These are phyloP conservation scores for Desmophyllum pertusum DNA, from an alignment of 92 coral and sea anemone species.

Conservation along the genomic window DNA sequence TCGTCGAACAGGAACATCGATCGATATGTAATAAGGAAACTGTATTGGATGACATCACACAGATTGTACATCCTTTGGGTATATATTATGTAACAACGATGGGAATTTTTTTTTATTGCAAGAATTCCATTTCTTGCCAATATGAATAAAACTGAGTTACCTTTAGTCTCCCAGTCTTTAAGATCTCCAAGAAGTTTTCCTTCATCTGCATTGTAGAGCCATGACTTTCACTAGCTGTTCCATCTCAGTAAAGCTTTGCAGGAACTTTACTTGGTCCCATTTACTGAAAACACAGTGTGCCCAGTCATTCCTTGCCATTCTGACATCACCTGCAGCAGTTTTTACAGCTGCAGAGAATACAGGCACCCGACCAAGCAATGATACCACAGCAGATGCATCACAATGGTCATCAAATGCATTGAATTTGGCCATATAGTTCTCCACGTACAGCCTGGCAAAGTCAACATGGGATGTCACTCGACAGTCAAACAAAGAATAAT, in stretches of 20 bases:
- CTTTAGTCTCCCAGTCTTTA: slow-evolving; percentile 44
- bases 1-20: not conserved
- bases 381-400: slow-evolving; percentile 59
- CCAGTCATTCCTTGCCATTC: slow-evolving; percentile 50
- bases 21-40: not conserved
- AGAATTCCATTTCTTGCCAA: not conserved
- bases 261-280: slow-evolving; percentile 40
- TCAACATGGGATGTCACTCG: slow-evolving; percentile 39
- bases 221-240: slow-evolving; percentile 14
- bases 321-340: slow-evolving; percentile 42
- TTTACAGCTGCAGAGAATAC: slow-evolving; percentile 36
- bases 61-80: not conserved
- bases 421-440: slow-evolving; percentile 46
- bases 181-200: slow-evolving; percentile 15
- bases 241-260: slow-evolving; percentile 28
- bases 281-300: slow-evolving; percentile 50
- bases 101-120: no score
- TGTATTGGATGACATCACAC: not conserved
- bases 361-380: slow-evolving; percentile 47
- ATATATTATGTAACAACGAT: not conserved
- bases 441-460: slow-evolving; percentile 48
- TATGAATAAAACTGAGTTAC: not conserved
- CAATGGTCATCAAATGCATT: slow-evolving; percentile 49
- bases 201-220: slow-evolving; percentile 16
- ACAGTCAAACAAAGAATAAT: slow-evolving; percentile 34